A percentile compares a stretch with the other conserved stretches of the same genome.
These are phyloP conservation scores for Cryptotermes secundus DNA, from an alignment of 1,140 invertebrate genomes.

Conservation along the genomic window DNA sequence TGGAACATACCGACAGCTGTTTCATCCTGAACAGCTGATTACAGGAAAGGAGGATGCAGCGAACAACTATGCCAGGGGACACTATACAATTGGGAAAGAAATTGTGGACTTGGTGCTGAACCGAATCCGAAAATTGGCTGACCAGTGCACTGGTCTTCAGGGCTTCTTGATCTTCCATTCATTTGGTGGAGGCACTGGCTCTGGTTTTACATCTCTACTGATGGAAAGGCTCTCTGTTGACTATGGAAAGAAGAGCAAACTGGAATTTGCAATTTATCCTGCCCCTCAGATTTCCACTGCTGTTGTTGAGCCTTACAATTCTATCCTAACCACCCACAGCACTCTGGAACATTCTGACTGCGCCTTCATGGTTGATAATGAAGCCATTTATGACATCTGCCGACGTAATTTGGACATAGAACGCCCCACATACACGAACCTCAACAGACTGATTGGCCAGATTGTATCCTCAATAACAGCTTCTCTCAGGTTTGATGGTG, in stretches of 20 bases:
- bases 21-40: constrained; percentile 63
- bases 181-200: constrained; percentile 89
- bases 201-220: constrained; percentile 65
- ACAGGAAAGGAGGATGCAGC: constrained; percentile 70
- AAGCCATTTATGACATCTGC: constrained; percentile 92
- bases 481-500: constrained; percentile 72
- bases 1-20: constrained; percentile 58
- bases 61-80: constrained; percentile 79
- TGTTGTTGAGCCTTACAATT: constrained; percentile 70
- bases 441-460: constrained; percentile 80
- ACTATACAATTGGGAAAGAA: constrained; percentile 80
- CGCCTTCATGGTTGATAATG: constrained; percentile 88
- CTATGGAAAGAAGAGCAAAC: constrained; percentile 69
- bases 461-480: constrained; percentile 86
- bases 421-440: constrained; percentile 75
- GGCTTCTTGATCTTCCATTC: constrained; percentile 85
- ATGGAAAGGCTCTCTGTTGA: constrained; percentile 68
- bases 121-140: constrained; percentile 68
- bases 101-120: constrained; percentile 71
- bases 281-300: constrained; percentile 65
- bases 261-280: constrained; percentile 69
- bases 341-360: constrained; percentile 84
- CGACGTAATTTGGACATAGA: constrained; percentile 84
- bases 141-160: constrained; percentile 79
- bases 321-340: constrained; percentile 62